Percentiles rank a stretch among this genome's conserved stretches.
Evolutionary conservation across 2,888 invertebrate species (phyloP).

Genomic region (Thera britannica): DNA sequence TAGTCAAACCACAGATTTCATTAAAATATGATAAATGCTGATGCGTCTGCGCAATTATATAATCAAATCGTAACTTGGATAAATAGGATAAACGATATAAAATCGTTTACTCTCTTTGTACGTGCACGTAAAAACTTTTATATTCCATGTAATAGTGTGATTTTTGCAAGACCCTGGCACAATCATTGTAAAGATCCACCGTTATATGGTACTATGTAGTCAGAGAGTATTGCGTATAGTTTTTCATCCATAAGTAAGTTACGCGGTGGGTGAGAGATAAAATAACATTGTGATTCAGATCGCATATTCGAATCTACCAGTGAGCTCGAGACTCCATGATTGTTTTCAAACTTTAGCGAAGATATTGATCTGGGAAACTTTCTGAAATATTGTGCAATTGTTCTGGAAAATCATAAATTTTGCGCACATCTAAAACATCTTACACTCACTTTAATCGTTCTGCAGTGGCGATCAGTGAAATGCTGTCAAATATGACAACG

Average conservation of each 20-base stretch:
- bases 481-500: too few relatives aligned
- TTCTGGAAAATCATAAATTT: slow-evolving; percentile 1
- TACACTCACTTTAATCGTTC: too few relatives aligned
- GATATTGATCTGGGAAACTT: slow-evolving; percentile 26
- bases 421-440: too few relatives aligned
- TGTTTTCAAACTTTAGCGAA: slow-evolving; percentile 37
- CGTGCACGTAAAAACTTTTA: not conserved
- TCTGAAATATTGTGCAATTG: slow-evolving; percentile 10
- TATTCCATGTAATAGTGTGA: not conserved
- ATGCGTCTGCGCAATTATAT: too few relatives aligned
- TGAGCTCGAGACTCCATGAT: slow-evolving; percentile 35
- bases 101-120: too few relatives aligned
- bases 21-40: too few relatives aligned
- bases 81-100: too few relatives aligned
- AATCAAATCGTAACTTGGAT: too few relatives aligned
- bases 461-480: too few relatives aligned
- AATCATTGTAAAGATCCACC: not conserved
- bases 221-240: slow-evolving; percentile 37
- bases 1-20: too few relatives aligned
- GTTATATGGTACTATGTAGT: slow-evolving; percentile 35
- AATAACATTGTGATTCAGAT: slow-evolving; percentile 45
- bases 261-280: slow-evolving; percentile 39
- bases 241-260: slow-evolving; percentile 40
- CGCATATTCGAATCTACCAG: slow-evolving; percentile 35
- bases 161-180: not conserved